Evolutionary conservation across 2,888 invertebrate genomes (phyloP).

Genomic region (Digitonthophagus gazella): DNA sequence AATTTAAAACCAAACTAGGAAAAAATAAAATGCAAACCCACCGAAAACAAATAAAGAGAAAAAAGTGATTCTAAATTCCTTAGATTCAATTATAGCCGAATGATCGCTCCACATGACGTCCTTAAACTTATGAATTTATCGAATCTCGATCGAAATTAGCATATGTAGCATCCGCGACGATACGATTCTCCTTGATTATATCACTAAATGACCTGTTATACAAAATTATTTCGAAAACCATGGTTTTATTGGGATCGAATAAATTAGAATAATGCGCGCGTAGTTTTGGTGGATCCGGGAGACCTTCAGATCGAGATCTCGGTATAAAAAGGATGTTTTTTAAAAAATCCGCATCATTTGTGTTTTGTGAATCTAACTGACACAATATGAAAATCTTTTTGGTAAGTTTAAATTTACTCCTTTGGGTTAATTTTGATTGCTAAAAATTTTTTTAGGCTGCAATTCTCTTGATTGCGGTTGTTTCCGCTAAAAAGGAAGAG

Average conservation of each 20-base stretch:
- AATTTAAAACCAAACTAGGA: not conserved
- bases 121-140: not conserved
- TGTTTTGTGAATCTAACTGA: not conserved
- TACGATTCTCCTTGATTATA: not conserved
- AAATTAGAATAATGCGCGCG: not conserved
- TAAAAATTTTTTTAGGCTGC: constrained; percentile 1
- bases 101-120: not conserved
- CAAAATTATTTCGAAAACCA: not conserved
- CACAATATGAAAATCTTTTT: constrained; percentile 6
- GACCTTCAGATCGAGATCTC: not conserved
- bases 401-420: constrained; percentile 2
- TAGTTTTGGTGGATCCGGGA: not conserved
- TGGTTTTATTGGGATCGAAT: not conserved
- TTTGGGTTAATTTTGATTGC: not conserved
- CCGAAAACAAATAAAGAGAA: not conserved
- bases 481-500: not conserved
- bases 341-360: not conserved
- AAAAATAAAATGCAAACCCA: not conserved
- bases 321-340: not conserved
- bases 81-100: not conserved
- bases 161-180: not conserved
- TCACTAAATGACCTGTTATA: not conserved
- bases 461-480: not conserved
- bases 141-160: not conserved
- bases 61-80: not conserved